Evolutionary conservation across 2,113 vertebrate genomes (phyloP).

Genomic region (Paralichthys olivaceus): DNA sequence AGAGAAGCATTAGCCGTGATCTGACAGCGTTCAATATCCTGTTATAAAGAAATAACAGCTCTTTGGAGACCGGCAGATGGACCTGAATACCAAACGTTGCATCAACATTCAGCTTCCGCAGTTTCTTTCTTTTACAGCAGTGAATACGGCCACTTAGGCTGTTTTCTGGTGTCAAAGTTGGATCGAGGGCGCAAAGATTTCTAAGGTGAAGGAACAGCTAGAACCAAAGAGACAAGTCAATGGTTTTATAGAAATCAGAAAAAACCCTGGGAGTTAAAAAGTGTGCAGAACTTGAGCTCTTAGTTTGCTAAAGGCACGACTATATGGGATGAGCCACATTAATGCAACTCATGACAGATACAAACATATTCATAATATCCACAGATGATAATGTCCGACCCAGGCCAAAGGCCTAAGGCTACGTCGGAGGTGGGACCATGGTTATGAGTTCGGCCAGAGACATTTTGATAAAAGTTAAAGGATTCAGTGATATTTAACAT

Average conservation of each 20-base stretch:
- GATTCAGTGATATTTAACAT: neutral
- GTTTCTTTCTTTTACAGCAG: too few relatives aligned
- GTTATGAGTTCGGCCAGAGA: neutral
- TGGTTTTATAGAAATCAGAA: too few relatives aligned
- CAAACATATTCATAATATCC: neutral
- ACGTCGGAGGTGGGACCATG: neutral
- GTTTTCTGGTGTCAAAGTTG: too few relatives aligned
- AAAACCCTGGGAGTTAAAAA: too few relatives aligned
- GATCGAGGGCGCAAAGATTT: too few relatives aligned
- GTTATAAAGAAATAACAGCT: neutral
- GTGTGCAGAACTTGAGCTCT: too few relatives aligned
- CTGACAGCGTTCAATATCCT: neutral
- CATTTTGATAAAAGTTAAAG: neutral
- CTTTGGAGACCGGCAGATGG: neutral
- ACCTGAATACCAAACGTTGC: neutral
- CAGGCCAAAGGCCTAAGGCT: neutral
- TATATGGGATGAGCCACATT: too few relatives aligned
- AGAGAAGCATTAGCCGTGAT: neutral
- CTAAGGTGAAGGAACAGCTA: too few relatives aligned
- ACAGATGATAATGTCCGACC: neutral
- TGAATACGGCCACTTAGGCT: too few relatives aligned
- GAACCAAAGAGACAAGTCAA: too few relatives aligned
- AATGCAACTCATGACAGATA: too few relatives aligned
- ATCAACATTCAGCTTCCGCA: neutral
- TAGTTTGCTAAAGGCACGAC: too few relatives aligned